Evolutionary conservation across 2,888 invertebrate genomes (phyloP), one percentile per base, ranked within the genome.

Genomic region (Gonocerus acuteangulatus): DNA sequence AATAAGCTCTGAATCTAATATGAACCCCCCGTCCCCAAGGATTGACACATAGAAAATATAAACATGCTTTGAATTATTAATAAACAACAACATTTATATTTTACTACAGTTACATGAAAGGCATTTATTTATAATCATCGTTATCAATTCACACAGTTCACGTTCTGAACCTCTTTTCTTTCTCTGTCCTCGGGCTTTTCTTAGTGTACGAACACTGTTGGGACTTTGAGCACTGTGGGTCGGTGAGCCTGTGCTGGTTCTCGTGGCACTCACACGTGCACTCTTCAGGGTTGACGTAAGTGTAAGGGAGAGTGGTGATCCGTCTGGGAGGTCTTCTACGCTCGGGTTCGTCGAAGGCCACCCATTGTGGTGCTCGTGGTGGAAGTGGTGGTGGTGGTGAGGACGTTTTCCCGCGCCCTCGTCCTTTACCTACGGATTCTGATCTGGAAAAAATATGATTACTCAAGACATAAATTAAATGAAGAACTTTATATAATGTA

Each of bases 211-310:
- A 62, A 48, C 65, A 65, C 48, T 49, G 49, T 44, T 62, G 60
- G 2, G 62, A 56, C 36, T 62, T 60, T 32, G 57, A 57, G 61
- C 64, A 64, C 58, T 64, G 58, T 22, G 49, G 36, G 52, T 48
- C 44, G 16, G 48, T 19, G 15, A 48, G 21, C 21, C 23, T 49
- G 58, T 61, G 49, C 34, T 65, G 62, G 36, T 74, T 78, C 71
- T 85, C 86, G 75, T 90, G 90, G 72, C 90, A 90, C 75, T 90
- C 89, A 76, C 90, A 90, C 72, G 87, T 86, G 72, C 90, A 90
- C 70, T 89, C 88, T 72, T 89, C 89, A 3, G 90, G 89, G 74
- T 89, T 88, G 59, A 89, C 90, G 74, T 89, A 90, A 74, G 83
- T 87, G 69, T 84, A 84, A 15, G 89, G 89, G 70, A 89, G 79